These are phyloP conservation scores for Brachycybe producta DNA, from an alignment of 2,888 invertebrate genomes.

Conservation along the genomic window DNA sequence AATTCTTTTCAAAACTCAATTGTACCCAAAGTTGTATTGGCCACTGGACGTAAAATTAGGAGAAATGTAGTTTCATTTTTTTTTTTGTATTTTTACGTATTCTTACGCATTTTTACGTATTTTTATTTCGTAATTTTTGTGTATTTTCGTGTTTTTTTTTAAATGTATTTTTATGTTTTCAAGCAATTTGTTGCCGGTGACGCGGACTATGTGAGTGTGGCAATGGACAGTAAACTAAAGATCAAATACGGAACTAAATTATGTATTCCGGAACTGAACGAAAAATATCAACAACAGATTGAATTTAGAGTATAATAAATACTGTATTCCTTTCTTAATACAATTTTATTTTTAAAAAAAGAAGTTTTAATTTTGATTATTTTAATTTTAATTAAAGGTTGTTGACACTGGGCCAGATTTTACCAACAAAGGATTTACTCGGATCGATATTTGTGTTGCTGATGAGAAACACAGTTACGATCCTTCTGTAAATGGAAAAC, in stretches of 20 bases:
- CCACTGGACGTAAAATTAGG: not conserved
- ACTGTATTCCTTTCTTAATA: not conserved
- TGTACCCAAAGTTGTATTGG: not conserved
- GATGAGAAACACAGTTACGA: not conserved
- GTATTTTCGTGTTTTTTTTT: not conserved
- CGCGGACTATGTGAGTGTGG: conserved; percentile 15
- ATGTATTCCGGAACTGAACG: conserved; percentile 17
- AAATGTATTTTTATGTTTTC: not conserved
- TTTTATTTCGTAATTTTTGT: not conserved
- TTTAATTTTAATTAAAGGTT: not conserved
- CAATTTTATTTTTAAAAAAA: not conserved
- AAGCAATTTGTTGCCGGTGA: conserved; percentile 11
- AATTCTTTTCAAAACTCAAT: no score
- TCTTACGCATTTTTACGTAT: not conserved
- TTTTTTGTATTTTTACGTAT: not conserved
- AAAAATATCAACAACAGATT: conserved; percentile 14
- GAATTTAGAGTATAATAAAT: conserved; percentile 17
- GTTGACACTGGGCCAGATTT: not conserved
- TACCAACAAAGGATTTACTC: not conserved
- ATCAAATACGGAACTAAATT: conserved; percentile 15
- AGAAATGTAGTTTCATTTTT: not conserved
- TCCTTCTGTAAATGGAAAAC: not conserved
- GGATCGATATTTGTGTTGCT: conserved; percentile 1
- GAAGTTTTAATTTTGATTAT: not conserved
- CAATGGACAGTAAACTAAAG: conserved; percentile 15